Evolutionary conservation across 2,797 vertebrate genomes (phyloP), one percentile per base, ranked within the genome.

Genomic region (Myotis vivesi): DNA sequence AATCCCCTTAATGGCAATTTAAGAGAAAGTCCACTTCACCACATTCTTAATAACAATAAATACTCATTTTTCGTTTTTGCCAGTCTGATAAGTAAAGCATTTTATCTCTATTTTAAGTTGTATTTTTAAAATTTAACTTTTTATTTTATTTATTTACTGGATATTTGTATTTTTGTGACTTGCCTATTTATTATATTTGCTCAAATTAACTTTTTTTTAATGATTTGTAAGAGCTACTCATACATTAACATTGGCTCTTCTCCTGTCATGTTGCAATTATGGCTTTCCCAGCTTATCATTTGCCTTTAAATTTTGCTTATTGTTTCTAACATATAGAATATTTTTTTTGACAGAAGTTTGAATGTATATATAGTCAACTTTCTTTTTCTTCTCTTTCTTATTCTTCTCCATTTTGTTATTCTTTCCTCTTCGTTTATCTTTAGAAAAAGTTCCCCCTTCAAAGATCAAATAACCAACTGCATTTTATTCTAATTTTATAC

Each of bases 301-400:
- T 90, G 36, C 71, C 59, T 91, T 95, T 76, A 85, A 87, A 73
- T 92, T 93, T 91, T 85, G 57, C 66, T 91, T 95, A 84, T 84
- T 94, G 10, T 44, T 90, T 57, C n/a, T 94, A 46, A 33, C 23
- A 41, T 68, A 41, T 22, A 55, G 38, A 85, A 49, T 87, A 36
- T 86, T 69, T 80, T 89, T 89, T 93, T 84, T 64, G 22, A 46
- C n/a, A 62, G 7, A 88, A 87, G 19, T 87, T 87, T 87, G 36
- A 93, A 64, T 75, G 23, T 90, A 44, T 92, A 57, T 64, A 7
- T 88, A 76, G 25, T 94, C 51, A 72, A 46, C 30, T 89, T 57
- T 57, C 53, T 64, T 41, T 85, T 75, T 64, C 20, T 82, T 75
- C 73, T 79, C 36, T 93, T 71, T 66, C 30, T 87, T 95, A 59